phyloP scores from a whole-genome alignment of 1,140 invertebrate species.

The silkworm (Bombyx mori) region ASM3026992v2 NC_085133.1:3610501-3611000 shows the following conservation, averaged over 20 bases:
- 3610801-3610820: conserved; percentile 20
- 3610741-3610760: not conserved
- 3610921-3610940: too few relatives aligned
- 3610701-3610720: conserved; percentile 1
- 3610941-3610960: too few relatives aligned
- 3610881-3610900: not conserved
- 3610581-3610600: not conserved
- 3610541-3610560: not conserved
- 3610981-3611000: too few relatives aligned
- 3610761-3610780: not conserved
- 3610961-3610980: too few relatives aligned
- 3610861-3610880: conserved; percentile 26
- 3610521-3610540: not conserved
- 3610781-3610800: conserved; percentile 4
- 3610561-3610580: not conserved
- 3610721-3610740: not conserved
- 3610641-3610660: conserved; percentile 2
- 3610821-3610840: conserved; percentile 37
- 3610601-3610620: not conserved
- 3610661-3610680: not conserved
- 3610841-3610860: conserved; percentile 39
- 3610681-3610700: not conserved
- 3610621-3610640: not conserved
- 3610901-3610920: not conserved
- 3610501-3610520: too few relatives aligned